Evolutionary conservation across 2,113 vertebrate genomes (phyloP).

Genomic region (Amazona guildingii): DNA sequence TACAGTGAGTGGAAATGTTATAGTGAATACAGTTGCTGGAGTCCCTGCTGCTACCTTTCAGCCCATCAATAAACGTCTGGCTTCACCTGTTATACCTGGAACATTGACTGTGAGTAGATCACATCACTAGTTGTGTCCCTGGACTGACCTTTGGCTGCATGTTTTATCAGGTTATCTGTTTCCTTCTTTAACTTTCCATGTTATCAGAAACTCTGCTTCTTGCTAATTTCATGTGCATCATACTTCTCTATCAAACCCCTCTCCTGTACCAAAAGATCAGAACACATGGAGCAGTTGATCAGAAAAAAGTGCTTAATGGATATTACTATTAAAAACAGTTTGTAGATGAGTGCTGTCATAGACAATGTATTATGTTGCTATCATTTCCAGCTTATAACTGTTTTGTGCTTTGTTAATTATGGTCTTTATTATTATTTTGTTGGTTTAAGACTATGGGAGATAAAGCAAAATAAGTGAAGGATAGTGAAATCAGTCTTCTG

Average conservation of each 20-base stretch:
- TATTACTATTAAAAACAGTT: neutral
- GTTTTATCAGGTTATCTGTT: neutral
- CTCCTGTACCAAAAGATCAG: neutral
- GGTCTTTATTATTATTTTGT: neutral
- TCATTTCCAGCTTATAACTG: neutral
- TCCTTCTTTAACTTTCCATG: neutral
- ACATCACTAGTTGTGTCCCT: neutral
- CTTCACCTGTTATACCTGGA: conserved; percentile 86
- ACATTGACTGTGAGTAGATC: conserved; percentile 83
- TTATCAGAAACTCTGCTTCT: neutral
- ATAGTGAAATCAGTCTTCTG: neutral
- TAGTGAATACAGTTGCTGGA: conserved; percentile 91
- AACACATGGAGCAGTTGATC: neutral
- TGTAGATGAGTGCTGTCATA: neutral
- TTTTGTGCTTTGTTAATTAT: neutral
- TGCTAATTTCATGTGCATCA: neutral
- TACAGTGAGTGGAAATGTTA: conserved; percentile 92
- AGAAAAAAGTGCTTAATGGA: neutral
- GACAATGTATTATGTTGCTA: neutral
- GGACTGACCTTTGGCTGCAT: neutral
- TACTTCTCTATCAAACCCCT: neutral
- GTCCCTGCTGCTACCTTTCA: conserved; percentile 90
- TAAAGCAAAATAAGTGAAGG: neutral
- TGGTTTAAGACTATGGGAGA: neutral
- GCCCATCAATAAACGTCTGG: conserved; percentile 90